Evolutionary conservation across 30 jellyfish, hydroid and myxozoan genomes (phyloP).

Genomic region (Nemopilema nomurai): DNA sequence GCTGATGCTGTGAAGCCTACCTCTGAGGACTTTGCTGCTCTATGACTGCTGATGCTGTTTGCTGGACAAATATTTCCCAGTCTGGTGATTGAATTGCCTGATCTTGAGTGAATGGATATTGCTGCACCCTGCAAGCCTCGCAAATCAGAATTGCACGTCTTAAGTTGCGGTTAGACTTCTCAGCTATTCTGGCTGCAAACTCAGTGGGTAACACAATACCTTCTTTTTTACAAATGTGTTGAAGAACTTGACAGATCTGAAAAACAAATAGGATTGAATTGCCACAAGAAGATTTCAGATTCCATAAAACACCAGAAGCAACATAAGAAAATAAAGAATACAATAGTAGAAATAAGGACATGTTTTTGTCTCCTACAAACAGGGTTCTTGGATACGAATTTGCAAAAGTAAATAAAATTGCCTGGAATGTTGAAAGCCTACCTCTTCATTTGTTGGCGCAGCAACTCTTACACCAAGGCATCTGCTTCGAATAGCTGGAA

Average conservation of each 20-base stretch:
- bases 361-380: too few relatives aligned
- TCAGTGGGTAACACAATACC: slow-evolving; percentile 72
- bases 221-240: slow-evolving; percentile 84
- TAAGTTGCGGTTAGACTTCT: slow-evolving; percentile 77
- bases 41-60: slow-evolving; percentile 82
- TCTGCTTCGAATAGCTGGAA: slow-evolving; percentile 98
- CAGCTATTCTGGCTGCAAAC: slow-evolving; percentile 73
- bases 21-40: slow-evolving; percentile 93
- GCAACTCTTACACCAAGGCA: slow-evolving; percentile 98
- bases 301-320: too few relatives aligned
- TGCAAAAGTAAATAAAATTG: too few relatives aligned
- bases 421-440: too few relatives aligned
- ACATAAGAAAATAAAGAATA: too few relatives aligned
- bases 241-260: slow-evolving; percentile 80
- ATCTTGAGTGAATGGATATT: slow-evolving; percentile 91
- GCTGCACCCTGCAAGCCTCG: slow-evolving; percentile 98
- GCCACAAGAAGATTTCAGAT: too few relatives aligned
- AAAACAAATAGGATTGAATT: background rate
- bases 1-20: slow-evolving; percentile 24
- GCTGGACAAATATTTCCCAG: slow-evolving; percentile 89
- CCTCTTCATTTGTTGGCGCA: slow-evolving; percentile 97
- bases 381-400: too few relatives aligned
- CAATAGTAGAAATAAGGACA: too few relatives aligned
- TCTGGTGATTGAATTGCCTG: slow-evolving; percentile 89
- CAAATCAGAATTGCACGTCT: slow-evolving; percentile 96